Evolutionary conservation across 2,888 invertebrate genomes (phyloP).

Genomic region (Cheilosia scutellata): DNA sequence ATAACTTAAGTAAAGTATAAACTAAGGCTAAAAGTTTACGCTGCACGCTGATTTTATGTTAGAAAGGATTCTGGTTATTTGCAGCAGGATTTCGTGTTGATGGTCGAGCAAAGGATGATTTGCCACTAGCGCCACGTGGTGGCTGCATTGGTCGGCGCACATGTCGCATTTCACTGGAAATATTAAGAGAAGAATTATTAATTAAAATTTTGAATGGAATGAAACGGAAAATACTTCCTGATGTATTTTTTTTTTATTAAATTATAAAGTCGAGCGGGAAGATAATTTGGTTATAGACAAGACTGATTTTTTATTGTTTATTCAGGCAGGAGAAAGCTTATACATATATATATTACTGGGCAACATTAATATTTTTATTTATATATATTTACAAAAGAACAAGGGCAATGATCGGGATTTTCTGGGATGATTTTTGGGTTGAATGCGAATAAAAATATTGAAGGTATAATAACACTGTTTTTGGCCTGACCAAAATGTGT

Average conservation of each 20-base stretch:
- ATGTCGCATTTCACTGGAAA: slow-evolving; percentile 87
- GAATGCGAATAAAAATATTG: no score
- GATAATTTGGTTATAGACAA: slow-evolving; percentile 9
- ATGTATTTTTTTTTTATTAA: neutral
- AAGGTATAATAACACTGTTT: no score
- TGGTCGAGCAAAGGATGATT: slow-evolving; percentile 85
- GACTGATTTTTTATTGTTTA: neutral
- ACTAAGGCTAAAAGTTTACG: slow-evolving; percentile 86
- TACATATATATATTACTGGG: slow-evolving; percentile 20
- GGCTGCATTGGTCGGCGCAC: slow-evolving; percentile 86
- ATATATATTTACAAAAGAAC: no score
- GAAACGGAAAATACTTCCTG: neutral
- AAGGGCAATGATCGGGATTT: no score
- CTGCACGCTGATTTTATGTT: slow-evolving; percentile 86
- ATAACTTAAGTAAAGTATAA: slow-evolving; percentile 86
- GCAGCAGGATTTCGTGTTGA: slow-evolving; percentile 85
- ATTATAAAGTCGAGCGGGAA: slow-evolving; percentile 26
- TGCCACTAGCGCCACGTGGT: slow-evolving; percentile 86
- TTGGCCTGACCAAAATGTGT: no score
- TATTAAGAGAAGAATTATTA: slow-evolving; percentile 24
- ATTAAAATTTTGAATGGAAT: neutral
- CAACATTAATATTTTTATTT: neutral
- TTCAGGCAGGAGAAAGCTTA: slow-evolving; percentile 31
- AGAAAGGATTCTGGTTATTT: slow-evolving; percentile 86
- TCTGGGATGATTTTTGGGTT: no score